Conservation (phyloP, 37 sponge, comb jelly and placozoan genomes). For the Aphrocallistes beatrix region DNA sequence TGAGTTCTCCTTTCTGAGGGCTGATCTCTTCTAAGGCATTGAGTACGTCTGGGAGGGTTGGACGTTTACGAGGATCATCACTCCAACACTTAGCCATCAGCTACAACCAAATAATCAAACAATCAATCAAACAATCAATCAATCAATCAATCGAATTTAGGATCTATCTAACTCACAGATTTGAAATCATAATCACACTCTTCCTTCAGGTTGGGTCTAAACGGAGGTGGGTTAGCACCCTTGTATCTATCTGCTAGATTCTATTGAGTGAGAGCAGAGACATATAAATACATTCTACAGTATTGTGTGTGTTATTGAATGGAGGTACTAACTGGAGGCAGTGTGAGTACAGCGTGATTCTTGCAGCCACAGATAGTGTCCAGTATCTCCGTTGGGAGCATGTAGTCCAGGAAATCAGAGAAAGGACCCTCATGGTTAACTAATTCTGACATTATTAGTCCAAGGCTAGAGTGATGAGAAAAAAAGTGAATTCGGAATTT, state of each 20-base stretch:
- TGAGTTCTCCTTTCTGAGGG: constrained; percentile 47
- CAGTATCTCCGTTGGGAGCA: constrained; percentile 32
- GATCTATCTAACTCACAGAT: background rate
- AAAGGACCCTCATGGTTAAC: constrained; percentile 39
- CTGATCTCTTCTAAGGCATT: constrained; percentile 31
- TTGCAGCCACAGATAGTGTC: constrained; percentile 32
- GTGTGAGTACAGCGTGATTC: background rate
- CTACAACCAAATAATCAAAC: background rate
- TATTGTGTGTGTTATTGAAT: background rate
- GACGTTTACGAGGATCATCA: constrained; percentile 30
- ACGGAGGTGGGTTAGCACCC: background rate
- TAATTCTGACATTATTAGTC: constrained; percentile 35
- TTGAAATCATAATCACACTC: background rate
- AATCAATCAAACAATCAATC: background rate
- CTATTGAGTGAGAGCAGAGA: background rate
- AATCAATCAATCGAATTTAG: no score
- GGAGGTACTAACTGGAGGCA: background rate
- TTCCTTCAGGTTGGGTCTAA: constrained; percentile 10
- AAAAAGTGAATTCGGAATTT: background rate
- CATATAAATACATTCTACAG: background rate
- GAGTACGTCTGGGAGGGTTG: constrained; percentile 28
- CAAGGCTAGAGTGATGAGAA: constrained; percentile 13
- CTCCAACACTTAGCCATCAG: constrained; percentile 24
- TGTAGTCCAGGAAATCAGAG: constrained; percentile 33
- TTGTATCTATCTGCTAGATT: background rate